Conservation (phyloP, 2,888 invertebrate species). For the Timema podura region DNA sequence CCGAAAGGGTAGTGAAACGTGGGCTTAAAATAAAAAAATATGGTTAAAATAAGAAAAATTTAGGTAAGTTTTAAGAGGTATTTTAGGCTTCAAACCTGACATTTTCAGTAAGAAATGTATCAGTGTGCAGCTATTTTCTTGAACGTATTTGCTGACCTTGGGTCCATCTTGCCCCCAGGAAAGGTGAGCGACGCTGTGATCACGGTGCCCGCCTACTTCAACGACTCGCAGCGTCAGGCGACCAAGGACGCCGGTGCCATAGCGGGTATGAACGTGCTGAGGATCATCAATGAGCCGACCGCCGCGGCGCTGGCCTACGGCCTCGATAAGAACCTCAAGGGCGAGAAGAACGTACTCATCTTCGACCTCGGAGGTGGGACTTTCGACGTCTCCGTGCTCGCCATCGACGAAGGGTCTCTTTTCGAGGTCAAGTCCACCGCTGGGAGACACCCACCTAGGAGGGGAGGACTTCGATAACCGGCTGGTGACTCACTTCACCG, state of each 20-base stretch:
- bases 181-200: constrained; percentile 69
- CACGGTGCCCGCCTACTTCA: constrained; percentile 89
- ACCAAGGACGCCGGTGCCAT: constrained; percentile 60
- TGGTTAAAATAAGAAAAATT: no score
- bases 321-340: constrained; percentile 53
- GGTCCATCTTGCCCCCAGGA: not conserved
- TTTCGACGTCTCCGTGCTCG: constrained; percentile 55
- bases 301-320: constrained; percentile 53
- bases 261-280: constrained; percentile 79
- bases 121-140: no score
- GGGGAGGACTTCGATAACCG: constrained; percentile 79
- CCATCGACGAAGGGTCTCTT: constrained; percentile 55
- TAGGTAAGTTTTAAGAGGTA: no score
- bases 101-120: no score
- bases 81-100: no score
- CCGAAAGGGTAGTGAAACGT: no score
- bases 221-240: constrained; percentile 86
- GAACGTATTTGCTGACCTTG: no score
- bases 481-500: constrained; percentile 70
- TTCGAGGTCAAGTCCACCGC: constrained; percentile 79
- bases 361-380: constrained; percentile 57
- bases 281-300: constrained; percentile 87
- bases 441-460: constrained; percentile 75
- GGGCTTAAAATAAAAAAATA: no score
- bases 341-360: constrained; percentile 51